Conservation (phyloP, 2,888 invertebrate genomes). For the Cosmia trapezina region DNA sequence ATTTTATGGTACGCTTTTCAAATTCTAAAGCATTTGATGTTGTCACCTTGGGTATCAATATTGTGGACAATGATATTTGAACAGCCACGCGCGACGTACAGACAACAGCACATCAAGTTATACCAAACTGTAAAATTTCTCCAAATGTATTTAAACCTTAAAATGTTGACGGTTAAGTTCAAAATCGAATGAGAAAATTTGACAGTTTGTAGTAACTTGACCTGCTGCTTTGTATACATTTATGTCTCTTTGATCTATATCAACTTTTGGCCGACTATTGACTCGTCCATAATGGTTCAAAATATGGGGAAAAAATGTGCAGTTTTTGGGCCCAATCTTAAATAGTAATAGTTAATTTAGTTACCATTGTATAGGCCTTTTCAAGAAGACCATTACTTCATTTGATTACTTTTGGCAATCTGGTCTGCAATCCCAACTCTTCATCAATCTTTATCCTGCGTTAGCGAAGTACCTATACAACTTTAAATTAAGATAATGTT, state of each 20-base stretch:
- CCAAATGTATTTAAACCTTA: no score
- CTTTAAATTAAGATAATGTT: neutral
- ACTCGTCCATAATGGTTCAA: neutral
- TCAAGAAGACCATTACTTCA: neutral
- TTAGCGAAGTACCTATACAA: neutral
- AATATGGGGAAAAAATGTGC: neutral
- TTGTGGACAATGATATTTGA: neutral
- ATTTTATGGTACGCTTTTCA: slow-evolving; percentile 45
- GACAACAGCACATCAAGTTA: no score
- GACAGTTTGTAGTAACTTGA: no score
- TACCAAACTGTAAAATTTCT: no score
- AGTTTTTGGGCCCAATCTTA: no score
- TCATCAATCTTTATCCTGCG: neutral
- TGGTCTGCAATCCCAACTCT: neutral
- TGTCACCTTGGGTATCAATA: slow-evolving; percentile 28
- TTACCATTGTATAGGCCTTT: no score
- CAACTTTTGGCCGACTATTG: neutral
- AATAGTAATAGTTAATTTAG: neutral
- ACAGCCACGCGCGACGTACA: neutral
- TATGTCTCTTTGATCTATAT: neutral
- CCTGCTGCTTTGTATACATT: no score
- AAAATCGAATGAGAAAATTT: no score
- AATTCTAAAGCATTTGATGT: slow-evolving; percentile 43
- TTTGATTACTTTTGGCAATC: neutral
- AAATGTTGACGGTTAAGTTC: no score